phyloP scores from a whole-genome alignment of 1,140 invertebrate genomes.

The Capitella teleta region DNA sequence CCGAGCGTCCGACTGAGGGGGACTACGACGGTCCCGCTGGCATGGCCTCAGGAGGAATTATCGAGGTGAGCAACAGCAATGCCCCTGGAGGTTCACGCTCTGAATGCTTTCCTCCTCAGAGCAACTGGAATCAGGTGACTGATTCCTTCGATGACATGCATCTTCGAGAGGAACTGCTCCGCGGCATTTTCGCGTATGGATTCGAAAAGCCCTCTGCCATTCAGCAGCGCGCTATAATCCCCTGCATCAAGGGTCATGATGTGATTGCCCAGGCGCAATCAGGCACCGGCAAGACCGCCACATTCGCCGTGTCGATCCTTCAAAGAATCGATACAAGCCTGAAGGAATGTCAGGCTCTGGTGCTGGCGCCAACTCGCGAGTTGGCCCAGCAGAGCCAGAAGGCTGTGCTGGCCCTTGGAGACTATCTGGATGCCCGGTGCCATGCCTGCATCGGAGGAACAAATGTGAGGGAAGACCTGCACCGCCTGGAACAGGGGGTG shows the following conservation, averaged over 20 bases:
- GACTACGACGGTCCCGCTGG: too few species aligned
- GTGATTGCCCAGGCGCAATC: conserved; percentile 92
- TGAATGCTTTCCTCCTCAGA: too few species aligned
- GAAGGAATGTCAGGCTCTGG: conserved; percentile 86
- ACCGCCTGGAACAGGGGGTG: conserved; percentile 80
- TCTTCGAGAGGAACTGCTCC: conserved; percentile 74
- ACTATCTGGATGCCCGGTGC: conserved; percentile 92
- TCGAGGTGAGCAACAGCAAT: too few species aligned
- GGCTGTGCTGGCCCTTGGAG: conserved; percentile 92
- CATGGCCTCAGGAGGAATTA: too few species aligned
- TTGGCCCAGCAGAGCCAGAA: conserved; percentile 90
- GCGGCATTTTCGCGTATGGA: conserved; percentile 99
- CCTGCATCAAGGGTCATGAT: conserved; percentile 76
- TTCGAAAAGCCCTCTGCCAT: conserved; percentile 99
- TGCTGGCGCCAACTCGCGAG: conserved; percentile 90
- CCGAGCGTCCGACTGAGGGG: too few species aligned
- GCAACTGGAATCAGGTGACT: conserved; percentile 57
- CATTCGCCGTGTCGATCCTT: conserved; percentile 96
- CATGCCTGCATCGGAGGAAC: conserved; percentile 99
- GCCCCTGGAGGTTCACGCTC: too few species aligned
- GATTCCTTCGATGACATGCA: conserved; percentile 99
- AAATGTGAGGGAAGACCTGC: conserved; percentile 91
- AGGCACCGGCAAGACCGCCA: conserved; percentile 94
- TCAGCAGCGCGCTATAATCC: conserved; percentile 96
- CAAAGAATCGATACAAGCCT: conserved; percentile 98